Base-by-base conservation (phyloP, 1,140 invertebrate species). In the Drosophila pseudoobscura region DNA sequence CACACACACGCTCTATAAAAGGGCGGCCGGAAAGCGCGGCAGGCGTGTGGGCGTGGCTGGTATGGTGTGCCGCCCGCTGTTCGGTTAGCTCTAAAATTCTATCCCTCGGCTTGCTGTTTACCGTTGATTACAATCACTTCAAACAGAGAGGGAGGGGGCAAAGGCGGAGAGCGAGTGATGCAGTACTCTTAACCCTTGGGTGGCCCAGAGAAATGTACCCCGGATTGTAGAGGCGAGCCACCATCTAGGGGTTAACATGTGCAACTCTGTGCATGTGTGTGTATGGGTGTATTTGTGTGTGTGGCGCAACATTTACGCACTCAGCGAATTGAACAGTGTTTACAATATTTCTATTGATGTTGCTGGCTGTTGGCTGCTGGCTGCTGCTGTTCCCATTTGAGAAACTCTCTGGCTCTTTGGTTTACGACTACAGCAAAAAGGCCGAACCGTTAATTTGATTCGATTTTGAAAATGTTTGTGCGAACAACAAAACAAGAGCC, bases 291-390 rank as follows among this genome's bases (percentile, higher is more conserved):
- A 24, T 20, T 20, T 51, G 13, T 29, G 20, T 50, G 22, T 66
- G 45, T 45, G 58, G 69, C 49, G 47, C 63, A 78, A 68, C 80
- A 78, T 80, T 82, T 61, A 64, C 62, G 55, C 76, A 82, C 59
- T 61, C 69, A 80, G 63, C 69, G 61, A 66, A 87, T 71, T 61
- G 74, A 74, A 69, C 65, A 59, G 74, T 87, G 83, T 87, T 88
- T 88, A 87, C 83, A 82, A 87, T 88, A 87, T 87, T 87, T 88
- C 74, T 87, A 88, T 85, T 84, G 80, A 71, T 74, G 53, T 74
- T 52, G 71, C 61, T 63, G 60, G 52, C 50, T 61, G 58, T 2
- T 55, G 75, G 75, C 62, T 47, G 62, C 54, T 68, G 74, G 61
- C 77, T 62, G 59, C 20, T 39, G 35, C 35, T 11, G 11, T 39